Conservation (phyloP, 2,888 invertebrate genomes). For the Eudemis profundana region DNA sequence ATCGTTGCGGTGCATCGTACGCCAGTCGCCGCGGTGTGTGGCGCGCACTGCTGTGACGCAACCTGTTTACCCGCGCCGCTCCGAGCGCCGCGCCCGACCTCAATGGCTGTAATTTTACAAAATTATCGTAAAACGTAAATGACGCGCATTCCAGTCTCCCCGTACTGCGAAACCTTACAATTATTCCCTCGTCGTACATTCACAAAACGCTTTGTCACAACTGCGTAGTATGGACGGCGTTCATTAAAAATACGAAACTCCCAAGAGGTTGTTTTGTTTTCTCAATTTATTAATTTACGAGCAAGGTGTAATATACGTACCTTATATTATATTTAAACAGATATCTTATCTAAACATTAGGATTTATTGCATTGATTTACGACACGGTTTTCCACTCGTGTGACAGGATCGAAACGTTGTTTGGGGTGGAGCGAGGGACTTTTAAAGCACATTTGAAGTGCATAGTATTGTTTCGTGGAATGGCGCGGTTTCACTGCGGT, state of each 20-base stretch:
- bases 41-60: slow-evolving; percentile 59
- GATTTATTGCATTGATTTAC: slow-evolving; percentile 18
- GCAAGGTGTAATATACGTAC: slow-evolving; percentile 9
- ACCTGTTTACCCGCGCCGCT: slow-evolving; percentile 61
- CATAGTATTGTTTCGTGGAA: slow-evolving; percentile 45
- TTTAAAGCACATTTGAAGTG: slow-evolving; percentile 36
- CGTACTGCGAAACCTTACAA: slow-evolving; percentile 51
- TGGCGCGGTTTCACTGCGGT: slow-evolving; percentile 48
- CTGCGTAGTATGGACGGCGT: slow-evolving; percentile 11
- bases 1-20: slow-evolving; percentile 54
- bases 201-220: slow-evolving; percentile 4
- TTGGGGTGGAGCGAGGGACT: slow-evolving; percentile 20
- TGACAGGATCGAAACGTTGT: slow-evolving; percentile 20
- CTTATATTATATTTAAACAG: slow-evolving; percentile 8
- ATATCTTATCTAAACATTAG: slow-evolving; percentile 14
- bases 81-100: slow-evolving; percentile 56
- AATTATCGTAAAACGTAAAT: slow-evolving; percentile 70
- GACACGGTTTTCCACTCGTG: slow-evolving; percentile 23
- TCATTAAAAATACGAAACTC: not conserved
- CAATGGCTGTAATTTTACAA: slow-evolving; percentile 69
- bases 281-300: slow-evolving; percentile 11
- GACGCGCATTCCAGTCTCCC: slow-evolving; percentile 54
- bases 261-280: slow-evolving; percentile 11
- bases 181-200: not conserved
- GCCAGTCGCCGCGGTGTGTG: slow-evolving; percentile 48